phyloP scores from a whole-genome alignment of 2,113 vertebrate species.

The Rutilus rutilus region DNA sequence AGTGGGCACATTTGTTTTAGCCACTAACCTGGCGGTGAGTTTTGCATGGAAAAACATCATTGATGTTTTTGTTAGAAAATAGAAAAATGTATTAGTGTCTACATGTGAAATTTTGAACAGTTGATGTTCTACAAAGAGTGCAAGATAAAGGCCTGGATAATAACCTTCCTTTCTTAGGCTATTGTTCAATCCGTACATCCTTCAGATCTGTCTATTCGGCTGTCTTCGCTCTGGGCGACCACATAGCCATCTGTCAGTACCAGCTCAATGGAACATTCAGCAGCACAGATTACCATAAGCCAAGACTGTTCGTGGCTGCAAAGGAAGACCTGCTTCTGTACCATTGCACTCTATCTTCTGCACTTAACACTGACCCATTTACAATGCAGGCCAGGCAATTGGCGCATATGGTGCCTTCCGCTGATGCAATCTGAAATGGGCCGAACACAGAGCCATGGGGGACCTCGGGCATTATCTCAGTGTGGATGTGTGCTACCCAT shows the following conservation, averaged over 20 bases:
- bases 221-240: slow-evolving; percentile 61
- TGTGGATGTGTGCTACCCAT: slow-evolving; percentile 62
- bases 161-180: slow-evolving; percentile 34
- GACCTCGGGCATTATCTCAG: slow-evolving; percentile 70
- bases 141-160: neutral
- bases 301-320: slow-evolving; percentile 58
- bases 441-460: slow-evolving; percentile 58
- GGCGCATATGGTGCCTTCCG: slow-evolving; percentile 38
- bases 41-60: neutral
- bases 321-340: slow-evolving; percentile 41
- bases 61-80: neutral
- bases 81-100: neutral
- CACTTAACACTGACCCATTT: slow-evolving; percentile 64
- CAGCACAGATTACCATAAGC: slow-evolving; percentile 73
- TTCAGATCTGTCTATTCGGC: slow-evolving; percentile 41
- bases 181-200: slow-evolving; percentile 26
- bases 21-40: neutral
- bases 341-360: slow-evolving; percentile 49
- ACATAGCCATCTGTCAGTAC: slow-evolving; percentile 71
- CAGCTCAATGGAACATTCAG: slow-evolving; percentile 59
- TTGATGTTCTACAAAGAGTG: neutral
- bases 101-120: neutral
- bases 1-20: neutral
- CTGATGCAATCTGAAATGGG: slow-evolving; percentile 46
- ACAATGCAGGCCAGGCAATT: slow-evolving; percentile 48